phyloP scores from a whole-genome alignment of 2,113 vertebrate species.

The Serilophus lunatus region DNA sequence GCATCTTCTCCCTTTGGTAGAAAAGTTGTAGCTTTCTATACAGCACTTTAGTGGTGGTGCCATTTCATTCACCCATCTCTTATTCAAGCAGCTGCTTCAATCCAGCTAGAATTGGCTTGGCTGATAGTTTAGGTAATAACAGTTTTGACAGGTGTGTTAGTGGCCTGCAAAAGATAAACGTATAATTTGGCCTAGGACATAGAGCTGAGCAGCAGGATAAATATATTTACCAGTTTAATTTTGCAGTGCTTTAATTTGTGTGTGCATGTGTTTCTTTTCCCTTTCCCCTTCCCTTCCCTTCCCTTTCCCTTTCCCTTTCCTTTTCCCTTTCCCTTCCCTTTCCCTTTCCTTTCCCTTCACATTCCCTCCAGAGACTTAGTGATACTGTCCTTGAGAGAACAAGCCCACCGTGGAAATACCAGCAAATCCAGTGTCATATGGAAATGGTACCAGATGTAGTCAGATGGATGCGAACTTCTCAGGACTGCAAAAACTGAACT shows the following conservation, averaged over 20 bases:
- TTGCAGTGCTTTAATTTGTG: background rate
- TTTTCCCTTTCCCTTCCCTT: no score
- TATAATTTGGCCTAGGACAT: background rate
- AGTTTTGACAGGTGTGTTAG: background rate
- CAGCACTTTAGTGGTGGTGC: background rate
- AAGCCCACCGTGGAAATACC: background rate
- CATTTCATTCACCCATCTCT: background rate
- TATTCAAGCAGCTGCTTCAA: background rate
- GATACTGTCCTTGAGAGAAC: background rate
- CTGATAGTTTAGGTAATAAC: background rate
- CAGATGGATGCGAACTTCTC: background rate
- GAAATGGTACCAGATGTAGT: background rate
- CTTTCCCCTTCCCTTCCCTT: no score
- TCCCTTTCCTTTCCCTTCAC: accelerated
- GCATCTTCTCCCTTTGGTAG: background rate
- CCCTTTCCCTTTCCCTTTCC: no score
- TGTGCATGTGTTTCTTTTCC: background rate
- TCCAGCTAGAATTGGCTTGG: background rate
- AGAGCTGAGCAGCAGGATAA: background rate
- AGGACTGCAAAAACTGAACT: background rate
- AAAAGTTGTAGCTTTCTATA: background rate
- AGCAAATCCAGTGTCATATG: background rate
- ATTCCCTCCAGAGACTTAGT: accelerated
- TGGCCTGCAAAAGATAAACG: background rate
- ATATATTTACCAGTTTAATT: background rate